These are phyloP conservation scores for Xyrauchen texanus DNA, from an alignment of 2,113 vertebrate genomes.

Conservation along the genomic window DNA sequence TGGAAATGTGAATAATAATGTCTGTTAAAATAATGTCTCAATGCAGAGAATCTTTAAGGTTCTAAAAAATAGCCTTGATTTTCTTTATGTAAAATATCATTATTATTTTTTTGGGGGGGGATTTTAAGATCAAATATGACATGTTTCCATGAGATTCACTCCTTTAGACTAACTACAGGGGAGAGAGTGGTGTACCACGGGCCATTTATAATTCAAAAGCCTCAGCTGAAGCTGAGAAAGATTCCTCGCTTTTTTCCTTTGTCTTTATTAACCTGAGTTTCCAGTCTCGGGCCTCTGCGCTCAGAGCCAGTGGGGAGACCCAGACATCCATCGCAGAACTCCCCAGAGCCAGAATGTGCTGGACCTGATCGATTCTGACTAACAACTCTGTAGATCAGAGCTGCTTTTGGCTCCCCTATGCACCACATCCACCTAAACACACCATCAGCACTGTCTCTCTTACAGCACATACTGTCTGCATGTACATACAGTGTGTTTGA, in stretches of 20 bases:
- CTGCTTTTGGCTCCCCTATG: constrained; percentile 1
- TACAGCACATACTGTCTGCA: neutral
- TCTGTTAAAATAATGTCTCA: neutral
- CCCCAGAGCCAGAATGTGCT: constrained; percentile 38
- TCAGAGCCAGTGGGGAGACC: constrained; percentile 30
- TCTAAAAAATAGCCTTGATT: neutral
- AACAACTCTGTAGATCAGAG: constrained; percentile 45
- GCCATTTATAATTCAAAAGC: constrained; percentile 8
- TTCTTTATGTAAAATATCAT: neutral
- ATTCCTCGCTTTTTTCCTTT: constrained; percentile 13
- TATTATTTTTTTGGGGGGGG: neutral
- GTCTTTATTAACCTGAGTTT: constrained; percentile 34
- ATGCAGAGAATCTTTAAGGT: no score
- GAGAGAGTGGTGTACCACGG: neutral
- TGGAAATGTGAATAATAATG: neutral
- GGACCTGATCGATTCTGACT: constrained; percentile 44
- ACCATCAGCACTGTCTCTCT: constrained; percentile 12
- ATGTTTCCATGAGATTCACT: neutral
- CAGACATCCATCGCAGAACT: constrained; percentile 26
- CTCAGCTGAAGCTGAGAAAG: constrained; percentile 1
- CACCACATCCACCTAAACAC: constrained; percentile 23
- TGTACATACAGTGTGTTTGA: constrained; percentile 19
- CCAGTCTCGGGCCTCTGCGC: constrained; percentile 16
- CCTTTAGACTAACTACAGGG: neutral
- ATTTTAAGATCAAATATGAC: neutral